Evolutionary conservation across 2,113 vertebrate species (phyloP), one percentile per base, ranked within the genome.

Genomic region (Rhinogobius similis): DNA sequence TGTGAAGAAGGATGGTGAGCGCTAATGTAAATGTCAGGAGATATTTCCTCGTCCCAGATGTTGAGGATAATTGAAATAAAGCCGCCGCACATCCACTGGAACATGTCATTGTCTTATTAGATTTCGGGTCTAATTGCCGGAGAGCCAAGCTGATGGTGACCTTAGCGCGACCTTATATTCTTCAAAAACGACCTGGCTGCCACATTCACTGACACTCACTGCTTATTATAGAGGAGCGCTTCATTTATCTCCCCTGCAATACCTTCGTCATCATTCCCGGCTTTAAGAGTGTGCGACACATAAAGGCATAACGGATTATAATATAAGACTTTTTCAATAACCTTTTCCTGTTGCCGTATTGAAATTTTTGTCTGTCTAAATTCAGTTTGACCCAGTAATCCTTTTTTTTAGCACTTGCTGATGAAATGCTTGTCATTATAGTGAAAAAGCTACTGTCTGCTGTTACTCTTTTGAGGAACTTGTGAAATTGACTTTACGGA

Each of bases 401-500:
- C 6, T 32, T 32, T 32, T 29, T 43, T n/a, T 29, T 52, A 39
- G 65, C 26, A 62, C 23, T 70, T 20, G 9, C 48, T 46, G 67
- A 75, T 75, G 62, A 43, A 69, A 75, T 75, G 27, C 69, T 61
- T 65, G 21, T 72, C 66, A 48, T 78, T 70, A 61, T 68, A 61
- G 48, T 24, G 74, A 67, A 73, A 63, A 67, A 55, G 55, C 36
- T 18, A 39, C 38, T 67, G 67, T 24, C 48, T 67, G 61, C 48
- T 46, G 52, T 83, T 44, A 68, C 20, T 62, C 58, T 41, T 85
- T 77, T 82, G 38, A 78, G 65, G 62, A 82, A 86, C 61, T 67
- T 72, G 50, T 70, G 81, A 82, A 89, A 86, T 76, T 73, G 68
- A 78, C 67, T 88, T 87, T 86, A 62, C 69, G 50, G 75, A 71